Evolutionary conservation across 2,888 invertebrate genomes (phyloP), one percentile per base, ranked within the genome.

Genomic region (Plebejus argus): DNA sequence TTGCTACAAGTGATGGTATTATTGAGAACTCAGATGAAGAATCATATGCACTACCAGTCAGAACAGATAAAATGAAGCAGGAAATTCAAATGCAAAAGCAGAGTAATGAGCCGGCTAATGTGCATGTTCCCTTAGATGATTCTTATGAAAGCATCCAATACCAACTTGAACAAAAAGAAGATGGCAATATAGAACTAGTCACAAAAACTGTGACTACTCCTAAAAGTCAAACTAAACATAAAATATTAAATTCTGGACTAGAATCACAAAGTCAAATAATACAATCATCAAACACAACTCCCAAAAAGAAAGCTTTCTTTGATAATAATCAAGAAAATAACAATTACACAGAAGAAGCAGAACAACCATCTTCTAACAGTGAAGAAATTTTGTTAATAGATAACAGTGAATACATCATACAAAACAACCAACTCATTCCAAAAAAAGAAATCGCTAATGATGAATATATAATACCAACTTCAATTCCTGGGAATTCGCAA

Each of bases 1-100:
- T 95, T 81, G 96, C 96, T 0, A 91, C 94, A 76, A 91, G 92
- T 82, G 96, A 96, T 89, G 96, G 96, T 15, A 95, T 96, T 20
- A 95, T 96, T 81, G 95, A 95, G 78, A 94, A 94, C 80, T 95
- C 96, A 58, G 93, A 93, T 84, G 93, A 93, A 39, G 93, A 93
- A 80, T 35, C 15, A 23, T 74, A 53, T 74, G 28, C 10, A 71
- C 7, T 20, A 35, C 8, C 15, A 28, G 66, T 66, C 28, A 66
- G 23, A 66, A 66, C 66, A 15, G 66, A 66, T 15, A 28, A 33
- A 66, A 66, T 45, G 61, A 76, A 71, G 39, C 72, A 70, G n/a
- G 49, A 4, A 76, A 70, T 39, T 56, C 56, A 56, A 58, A 61
- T 71, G 23, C 18, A 35, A 23, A 79, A 66, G 78, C 80, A 77